These are phyloP conservation scores for Apostichopus leukothele DNA, from an alignment of 53 echinoderm and acorn worm species.

Conservation along the genomic window DNA sequence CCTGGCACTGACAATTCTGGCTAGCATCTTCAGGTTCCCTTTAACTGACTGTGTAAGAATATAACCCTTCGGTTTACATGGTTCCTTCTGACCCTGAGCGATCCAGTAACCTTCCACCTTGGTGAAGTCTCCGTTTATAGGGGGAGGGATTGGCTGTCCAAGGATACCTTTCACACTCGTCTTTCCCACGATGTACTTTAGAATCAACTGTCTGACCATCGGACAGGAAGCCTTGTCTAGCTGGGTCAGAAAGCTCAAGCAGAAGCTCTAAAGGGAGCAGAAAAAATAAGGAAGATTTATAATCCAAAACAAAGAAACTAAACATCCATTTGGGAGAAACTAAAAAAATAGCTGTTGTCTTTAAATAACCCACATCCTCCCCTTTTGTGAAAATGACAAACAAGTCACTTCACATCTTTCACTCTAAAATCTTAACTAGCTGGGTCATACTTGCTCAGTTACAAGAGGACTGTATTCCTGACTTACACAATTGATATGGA, in stretches of 20 bases:
- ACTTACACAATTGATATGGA: too few species aligned
- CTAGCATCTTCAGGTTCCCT: conserved; percentile 80
- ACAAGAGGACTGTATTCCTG: too few species aligned
- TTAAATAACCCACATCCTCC: too few species aligned
- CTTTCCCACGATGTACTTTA: conserved; percentile 77
- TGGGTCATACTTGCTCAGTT: too few species aligned
- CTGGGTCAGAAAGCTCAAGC: conserved; percentile 91
- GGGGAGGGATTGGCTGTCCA: conserved; percentile 87
- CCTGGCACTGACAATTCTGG: conserved; percentile 89
- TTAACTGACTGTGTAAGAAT: conserved; percentile 88
- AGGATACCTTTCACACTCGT: conserved; percentile 75
- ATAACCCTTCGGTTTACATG: conserved; percentile 67
- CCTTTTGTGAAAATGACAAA: too few species aligned
- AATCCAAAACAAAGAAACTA: too few species aligned
- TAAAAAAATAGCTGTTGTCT: too few species aligned
- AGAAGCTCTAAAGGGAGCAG: too few species aligned
- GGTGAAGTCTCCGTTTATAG: conserved; percentile 53
- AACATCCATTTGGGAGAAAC: too few species aligned
- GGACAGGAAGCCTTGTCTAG: conserved; percentile 93
- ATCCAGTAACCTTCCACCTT: conserved; percentile 99
- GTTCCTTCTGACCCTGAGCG: conserved; percentile 67
- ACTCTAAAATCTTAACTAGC: too few species aligned
- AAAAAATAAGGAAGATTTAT: too few species aligned
- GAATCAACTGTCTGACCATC: conserved; percentile 85
- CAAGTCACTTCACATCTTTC: too few species aligned